phyloP scores from a whole-genome alignment of 2,797 vertebrate genomes.

The Fistularia commersonii region DNA sequence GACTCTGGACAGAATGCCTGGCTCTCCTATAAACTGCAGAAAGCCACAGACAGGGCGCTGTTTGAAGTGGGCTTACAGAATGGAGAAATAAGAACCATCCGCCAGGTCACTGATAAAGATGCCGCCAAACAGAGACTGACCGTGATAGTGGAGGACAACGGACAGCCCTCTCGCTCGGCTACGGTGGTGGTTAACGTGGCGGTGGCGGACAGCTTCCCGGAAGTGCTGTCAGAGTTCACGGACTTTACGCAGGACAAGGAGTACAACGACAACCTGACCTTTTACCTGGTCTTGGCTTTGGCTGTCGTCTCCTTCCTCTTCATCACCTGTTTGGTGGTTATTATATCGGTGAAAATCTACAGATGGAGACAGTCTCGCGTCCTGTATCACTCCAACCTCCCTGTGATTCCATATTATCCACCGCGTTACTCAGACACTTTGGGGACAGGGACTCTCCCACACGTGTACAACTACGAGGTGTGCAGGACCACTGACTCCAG shows the following conservation, averaged over 20 bases:
- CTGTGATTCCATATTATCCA: no score
- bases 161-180: conserved; percentile 47
- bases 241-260: conserved; percentile 15
- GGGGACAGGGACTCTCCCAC: no score
- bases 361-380: no score
- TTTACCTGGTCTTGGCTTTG: conserved; percentile 22
- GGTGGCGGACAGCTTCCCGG: conserved; percentile 32
- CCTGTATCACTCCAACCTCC: no score
- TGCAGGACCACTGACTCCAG: conserved; percentile 52
- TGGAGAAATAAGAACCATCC: conserved; percentile 68
- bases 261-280: conserved; percentile 17
- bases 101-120: conserved; percentile 66
- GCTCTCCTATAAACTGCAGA: conserved; percentile 74
- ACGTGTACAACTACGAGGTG: no score
- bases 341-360: conserved; percentile 20
- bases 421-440: no score
- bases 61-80: conserved; percentile 69
- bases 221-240: conserved; percentile 63
- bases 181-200: conserved; percentile 32
- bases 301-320: conserved; percentile 24
- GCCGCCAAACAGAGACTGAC: conserved; percentile 26
- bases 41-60: conserved; percentile 66
- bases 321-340: conserved; percentile 16
- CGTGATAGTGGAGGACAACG: conserved; percentile 49
- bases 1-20: conserved; percentile 61